Base-by-base conservation (phyloP, 2,113 vertebrate species). In the Mesitornis unicolor region DNA sequence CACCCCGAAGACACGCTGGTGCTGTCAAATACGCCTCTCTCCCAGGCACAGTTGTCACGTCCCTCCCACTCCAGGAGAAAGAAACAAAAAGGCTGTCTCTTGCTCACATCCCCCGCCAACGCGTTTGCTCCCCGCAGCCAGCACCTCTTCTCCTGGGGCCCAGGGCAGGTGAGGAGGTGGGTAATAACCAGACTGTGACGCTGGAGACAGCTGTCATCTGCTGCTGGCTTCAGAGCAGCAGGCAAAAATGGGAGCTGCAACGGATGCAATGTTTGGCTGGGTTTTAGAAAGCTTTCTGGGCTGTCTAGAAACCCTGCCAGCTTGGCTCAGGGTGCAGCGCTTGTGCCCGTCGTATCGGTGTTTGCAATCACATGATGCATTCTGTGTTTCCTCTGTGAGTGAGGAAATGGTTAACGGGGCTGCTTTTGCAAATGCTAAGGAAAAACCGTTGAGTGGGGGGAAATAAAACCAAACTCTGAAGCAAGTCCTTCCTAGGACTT, bases 181-280 rank as follows among this genome's bases (percentile, higher is more conserved):
- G 79, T 42, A 87, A 82, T 53, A 71, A 50, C 90, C 54, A 40
- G 26, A 19, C 54, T 59, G 53, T 86, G 67, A 70, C 20, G 3
- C 76, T 89, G 88, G 54, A 84, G 38, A 88, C 71, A 92, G 88
- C 86, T 85, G 78, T 86, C 75, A 79, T 47, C 92, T 91, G 70
- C 78, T 90, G 82, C 75, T 16, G 26, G 42, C 73, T 0, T n/a
- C n/a, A n/a, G 18, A 81, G 75, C 73, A 59, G 68, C 83, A 38
- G 42, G 50, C 38, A 83, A 65, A 45, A 57, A 56, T 5, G 54
- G 13, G 35, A 92, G 56, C 60, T 87, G 40, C 64, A 61, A 57
- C 0, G 7, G 84, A 79, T 76, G 65, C 36, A 50, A 19, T 3
- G 22, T 73, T 87, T 79, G 84, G 65, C 80, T 79, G 43, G 36